Percentiles rank a stretch among this genome's conserved stretches.
These are phyloP conservation scores for Lithophane socia DNA, from an alignment of 2,888 invertebrate species.

Conservation along the genomic window DNA sequence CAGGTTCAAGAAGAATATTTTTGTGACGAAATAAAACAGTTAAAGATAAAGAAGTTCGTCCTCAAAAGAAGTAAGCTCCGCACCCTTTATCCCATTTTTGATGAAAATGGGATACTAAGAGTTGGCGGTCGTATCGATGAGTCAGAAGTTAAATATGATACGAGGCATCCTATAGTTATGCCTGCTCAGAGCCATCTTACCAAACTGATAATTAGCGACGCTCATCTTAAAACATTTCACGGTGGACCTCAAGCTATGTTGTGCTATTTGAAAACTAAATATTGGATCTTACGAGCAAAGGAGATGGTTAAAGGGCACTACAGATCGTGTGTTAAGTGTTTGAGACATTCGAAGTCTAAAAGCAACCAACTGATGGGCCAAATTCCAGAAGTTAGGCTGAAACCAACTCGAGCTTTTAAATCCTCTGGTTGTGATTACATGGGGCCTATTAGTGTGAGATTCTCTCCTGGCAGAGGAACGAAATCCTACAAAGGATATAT, in stretches of 20 bases:
- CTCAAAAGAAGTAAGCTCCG: not conserved
- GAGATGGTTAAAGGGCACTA: too few relatives aligned
- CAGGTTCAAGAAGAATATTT: too few relatives aligned
- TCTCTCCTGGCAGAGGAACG: not conserved
- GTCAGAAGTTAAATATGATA: not conserved
- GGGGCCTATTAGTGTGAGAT: not conserved
- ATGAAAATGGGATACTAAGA: not conserved
- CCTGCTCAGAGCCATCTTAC: not conserved
- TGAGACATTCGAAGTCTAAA: too few relatives aligned
- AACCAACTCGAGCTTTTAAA: not conserved
- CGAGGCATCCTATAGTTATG: not conserved
- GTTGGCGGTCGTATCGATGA: not conserved
- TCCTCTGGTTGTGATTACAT: not conserved
- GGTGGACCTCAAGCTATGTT: too few relatives aligned
- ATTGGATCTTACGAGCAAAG: too few relatives aligned
- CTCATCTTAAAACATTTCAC: not conserved
- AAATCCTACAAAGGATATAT: not conserved
- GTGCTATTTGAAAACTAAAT: too few relatives aligned
- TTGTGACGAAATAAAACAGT: too few relatives aligned
- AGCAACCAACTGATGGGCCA: not conserved
- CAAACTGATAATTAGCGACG: slow-evolving; percentile 3
- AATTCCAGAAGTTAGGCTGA: not conserved
- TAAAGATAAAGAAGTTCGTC: too few relatives aligned
- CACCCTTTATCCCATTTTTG: not conserved
- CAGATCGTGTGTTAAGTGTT: too few relatives aligned